phyloP scores from a whole-genome alignment of 2,113 vertebrate species.

The Tetrao urogallus region DNA sequence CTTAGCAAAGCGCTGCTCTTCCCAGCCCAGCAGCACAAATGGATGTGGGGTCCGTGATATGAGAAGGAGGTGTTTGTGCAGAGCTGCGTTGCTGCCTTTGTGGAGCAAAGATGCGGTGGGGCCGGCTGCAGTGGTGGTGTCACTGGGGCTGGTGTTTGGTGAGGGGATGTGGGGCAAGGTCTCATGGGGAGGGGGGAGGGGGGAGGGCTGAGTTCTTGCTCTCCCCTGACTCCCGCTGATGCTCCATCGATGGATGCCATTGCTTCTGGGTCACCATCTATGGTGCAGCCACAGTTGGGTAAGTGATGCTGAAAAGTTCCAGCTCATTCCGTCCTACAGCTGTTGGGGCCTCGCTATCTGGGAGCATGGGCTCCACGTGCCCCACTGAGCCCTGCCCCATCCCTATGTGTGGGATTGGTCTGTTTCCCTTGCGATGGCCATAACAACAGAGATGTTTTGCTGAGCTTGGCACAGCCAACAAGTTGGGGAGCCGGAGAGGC shows the following conservation, averaged over 20 bases:
- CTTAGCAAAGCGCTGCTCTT: neutral
- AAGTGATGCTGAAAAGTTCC: neutral
- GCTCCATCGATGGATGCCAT: neutral
- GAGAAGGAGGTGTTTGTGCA: rapidly evolving
- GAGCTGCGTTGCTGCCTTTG: neutral
- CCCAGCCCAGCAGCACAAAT: neutral
- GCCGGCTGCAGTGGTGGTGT: neutral
- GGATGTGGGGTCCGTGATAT: neutral
- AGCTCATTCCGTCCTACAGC: rapidly evolving
- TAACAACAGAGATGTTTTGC: neutral
- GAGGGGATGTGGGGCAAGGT: neutral
- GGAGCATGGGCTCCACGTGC: neutral
- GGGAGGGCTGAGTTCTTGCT: neutral
- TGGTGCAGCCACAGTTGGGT: neutral
- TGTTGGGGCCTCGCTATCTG: rapidly evolving
- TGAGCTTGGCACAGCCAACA: neutral
- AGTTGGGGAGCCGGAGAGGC: neutral
- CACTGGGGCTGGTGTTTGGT: neutral
- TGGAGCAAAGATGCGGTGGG: neutral
- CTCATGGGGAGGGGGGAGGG: too few species aligned
- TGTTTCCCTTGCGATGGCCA: neutral
- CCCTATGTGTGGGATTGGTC: neutral
- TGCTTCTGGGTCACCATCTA: neutral
- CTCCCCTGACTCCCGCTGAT: neutral
- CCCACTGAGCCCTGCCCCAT: rapidly evolving